These are phyloP conservation scores for Scaptomyza polygonia DNA, from an alignment of 2,888 invertebrate genomes.

Conservation along the genomic window DNA sequence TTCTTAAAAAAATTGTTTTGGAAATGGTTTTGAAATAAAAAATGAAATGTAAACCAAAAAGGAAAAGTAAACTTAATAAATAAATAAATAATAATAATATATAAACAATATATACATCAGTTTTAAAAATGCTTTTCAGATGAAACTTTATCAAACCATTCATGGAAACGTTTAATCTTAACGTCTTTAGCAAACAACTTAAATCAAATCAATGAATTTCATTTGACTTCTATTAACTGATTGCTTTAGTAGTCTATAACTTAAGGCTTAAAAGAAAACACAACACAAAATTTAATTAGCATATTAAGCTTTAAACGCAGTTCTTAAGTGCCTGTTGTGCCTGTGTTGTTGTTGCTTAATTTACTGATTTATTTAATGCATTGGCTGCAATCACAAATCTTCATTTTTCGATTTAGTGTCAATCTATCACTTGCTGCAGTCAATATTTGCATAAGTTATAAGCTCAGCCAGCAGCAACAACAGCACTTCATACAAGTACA, in stretches of 20 bases:
- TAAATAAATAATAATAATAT: too few relatives aligned
- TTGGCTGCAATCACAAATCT: slow-evolving; percentile 25
- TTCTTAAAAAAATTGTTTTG: background rate
- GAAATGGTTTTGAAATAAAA: background rate
- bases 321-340: slow-evolving; percentile 5
- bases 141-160: too few relatives aligned
- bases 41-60: too few relatives aligned
- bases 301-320: background rate
- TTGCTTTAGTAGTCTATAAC: too few relatives aligned
- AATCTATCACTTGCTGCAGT: slow-evolving; percentile 22
- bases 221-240: background rate
- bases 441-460: slow-evolving; percentile 57
- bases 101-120: too few relatives aligned
- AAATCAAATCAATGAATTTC: background rate
- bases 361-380: slow-evolving; percentile 37
- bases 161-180: too few relatives aligned
- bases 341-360: slow-evolving; percentile 13
- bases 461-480: slow-evolving; percentile 40
- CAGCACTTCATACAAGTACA: slow-evolving; percentile 49
- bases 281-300: background rate
- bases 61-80: background rate
- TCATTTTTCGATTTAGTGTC: slow-evolving; percentile 41
- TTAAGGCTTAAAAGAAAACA: background rate
- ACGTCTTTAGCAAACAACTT: background rate
- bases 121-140: too few relatives aligned